phyloP scores from a whole-genome alignment of 1,140 invertebrate species.

The Zaprionus taronus region DNA sequence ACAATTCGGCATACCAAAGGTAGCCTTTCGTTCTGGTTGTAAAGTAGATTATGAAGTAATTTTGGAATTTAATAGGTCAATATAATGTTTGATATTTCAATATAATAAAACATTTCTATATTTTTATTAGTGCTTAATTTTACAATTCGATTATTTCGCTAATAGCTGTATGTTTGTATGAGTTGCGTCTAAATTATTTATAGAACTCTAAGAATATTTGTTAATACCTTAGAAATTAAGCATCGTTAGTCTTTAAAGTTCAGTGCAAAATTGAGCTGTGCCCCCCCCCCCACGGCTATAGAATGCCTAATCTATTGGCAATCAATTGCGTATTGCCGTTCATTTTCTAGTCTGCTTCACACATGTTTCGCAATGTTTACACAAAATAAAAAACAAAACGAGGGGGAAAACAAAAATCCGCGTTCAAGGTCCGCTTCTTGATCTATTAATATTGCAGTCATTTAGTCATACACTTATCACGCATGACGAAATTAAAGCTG shows the following conservation, averaged over 20 bases:
- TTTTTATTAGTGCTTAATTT: no score
- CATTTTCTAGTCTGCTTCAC: conserved; percentile 10
- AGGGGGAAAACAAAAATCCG: conserved; percentile 12
- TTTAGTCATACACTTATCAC: conserved; percentile 31
- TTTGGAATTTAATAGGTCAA: no score
- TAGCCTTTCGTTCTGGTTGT: no score
- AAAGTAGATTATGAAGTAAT: no score
- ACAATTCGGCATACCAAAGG: no score
- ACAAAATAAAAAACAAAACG: neutral
- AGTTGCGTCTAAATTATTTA: neutral
- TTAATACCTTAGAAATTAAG: neutral
- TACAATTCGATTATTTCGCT: no score
- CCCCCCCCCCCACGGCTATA: neutral
- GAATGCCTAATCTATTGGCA: neutral
- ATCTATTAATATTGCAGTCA: conserved; percentile 24
- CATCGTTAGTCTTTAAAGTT: neutral
- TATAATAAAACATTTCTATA: no score
- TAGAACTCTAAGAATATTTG: neutral
- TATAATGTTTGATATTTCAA: no score
- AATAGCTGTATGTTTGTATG: no score
- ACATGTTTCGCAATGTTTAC: neutral
- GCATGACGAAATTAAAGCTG: conserved; percentile 21
- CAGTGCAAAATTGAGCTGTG: neutral
- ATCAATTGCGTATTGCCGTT: conserved; percentile 4
- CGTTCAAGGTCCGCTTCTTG: conserved; percentile 30